Evolutionary conservation across 2,113 vertebrate genomes (phyloP).

Genomic region (Abramis brama): DNA sequence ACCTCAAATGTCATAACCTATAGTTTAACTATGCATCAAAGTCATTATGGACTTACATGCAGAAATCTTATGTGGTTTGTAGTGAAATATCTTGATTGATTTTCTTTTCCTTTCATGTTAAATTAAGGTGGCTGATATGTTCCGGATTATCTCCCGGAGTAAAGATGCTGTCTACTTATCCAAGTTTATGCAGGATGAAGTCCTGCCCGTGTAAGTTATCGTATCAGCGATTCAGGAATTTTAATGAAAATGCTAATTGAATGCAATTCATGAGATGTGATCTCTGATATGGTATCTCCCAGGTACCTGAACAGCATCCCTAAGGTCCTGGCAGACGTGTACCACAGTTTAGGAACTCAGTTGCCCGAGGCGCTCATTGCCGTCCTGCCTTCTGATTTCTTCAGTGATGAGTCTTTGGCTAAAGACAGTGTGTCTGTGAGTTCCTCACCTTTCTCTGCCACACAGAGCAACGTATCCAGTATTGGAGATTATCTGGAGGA

Average conservation of each 20-base stretch:
- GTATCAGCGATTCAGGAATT: neutral
- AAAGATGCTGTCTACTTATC: constrained; percentile 86
- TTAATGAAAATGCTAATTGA: neutral
- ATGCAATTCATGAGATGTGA: neutral
- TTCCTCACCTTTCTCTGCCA: constrained; percentile 68
- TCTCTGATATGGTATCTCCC: constrained; percentile 18
- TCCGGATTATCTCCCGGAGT: constrained; percentile 86
- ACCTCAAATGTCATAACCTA: too few species aligned
- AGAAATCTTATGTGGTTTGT: neutral
- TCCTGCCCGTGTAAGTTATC: constrained; percentile 83
- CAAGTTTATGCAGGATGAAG: constrained; percentile 84
- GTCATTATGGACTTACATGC: neutral
- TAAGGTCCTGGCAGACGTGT: constrained; percentile 84
- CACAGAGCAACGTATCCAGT: constrained; percentile 55
- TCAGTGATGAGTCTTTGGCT: constrained; percentile 88
- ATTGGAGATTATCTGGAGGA: constrained; percentile 80
- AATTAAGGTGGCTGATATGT: constrained; percentile 84
- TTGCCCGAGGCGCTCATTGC: constrained; percentile 84
- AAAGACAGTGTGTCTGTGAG: constrained; percentile 81
- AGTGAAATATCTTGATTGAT: neutral
- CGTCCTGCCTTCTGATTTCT: constrained; percentile 88
- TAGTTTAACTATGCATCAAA: neutral
- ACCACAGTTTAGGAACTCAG: constrained; percentile 86
- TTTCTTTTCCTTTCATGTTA: neutral
- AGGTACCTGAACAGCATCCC: constrained; percentile 86